phyloP scores from a whole-genome alignment of 2,888 invertebrate genomes.

The Emesis furor region DNA sequence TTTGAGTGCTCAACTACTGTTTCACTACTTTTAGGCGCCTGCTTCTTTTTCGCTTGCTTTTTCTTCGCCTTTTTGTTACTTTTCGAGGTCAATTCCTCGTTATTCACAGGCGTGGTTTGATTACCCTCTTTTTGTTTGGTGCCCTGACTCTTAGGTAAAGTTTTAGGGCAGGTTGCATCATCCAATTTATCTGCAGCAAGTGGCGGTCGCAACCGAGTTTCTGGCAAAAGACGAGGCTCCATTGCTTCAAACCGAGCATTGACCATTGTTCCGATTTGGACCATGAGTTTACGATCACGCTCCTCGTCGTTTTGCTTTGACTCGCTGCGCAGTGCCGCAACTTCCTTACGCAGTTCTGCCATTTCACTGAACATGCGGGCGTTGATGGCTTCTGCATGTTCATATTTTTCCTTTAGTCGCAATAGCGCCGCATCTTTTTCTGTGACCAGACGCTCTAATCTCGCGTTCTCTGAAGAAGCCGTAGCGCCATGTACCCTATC shows the following conservation, averaged over 20 bases:
- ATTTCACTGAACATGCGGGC: neutral
- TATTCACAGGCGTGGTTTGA: too few species aligned
- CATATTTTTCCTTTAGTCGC: neutral
- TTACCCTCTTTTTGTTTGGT: too few species aligned
- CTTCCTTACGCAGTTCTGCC: neutral
- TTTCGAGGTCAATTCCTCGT: too few species aligned
- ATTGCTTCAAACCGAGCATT: conserved; percentile 36
- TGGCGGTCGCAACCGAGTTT: conserved; percentile 32
- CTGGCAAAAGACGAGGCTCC: conserved; percentile 31
- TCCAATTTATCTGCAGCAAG: conserved; percentile 2
- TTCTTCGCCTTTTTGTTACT: too few species aligned
- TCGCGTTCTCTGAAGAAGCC: neutral
- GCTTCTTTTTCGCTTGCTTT: too few species aligned
- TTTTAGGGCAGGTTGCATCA: too few species aligned
- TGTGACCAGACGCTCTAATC: neutral
- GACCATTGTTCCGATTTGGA: conserved; percentile 33
- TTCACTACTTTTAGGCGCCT: too few species aligned
- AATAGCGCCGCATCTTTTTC: neutral
- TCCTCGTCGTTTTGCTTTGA: neutral
- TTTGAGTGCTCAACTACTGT: too few species aligned
- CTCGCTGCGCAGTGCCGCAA: neutral
- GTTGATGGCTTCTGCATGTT: neutral
- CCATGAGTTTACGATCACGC: conserved; percentile 3
- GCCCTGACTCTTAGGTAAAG: too few species aligned
- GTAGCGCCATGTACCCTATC: neutral